Evolutionary conservation across 2,797 vertebrate species (phyloP).

Genomic region (Pseudochirops cupreus): DNA sequence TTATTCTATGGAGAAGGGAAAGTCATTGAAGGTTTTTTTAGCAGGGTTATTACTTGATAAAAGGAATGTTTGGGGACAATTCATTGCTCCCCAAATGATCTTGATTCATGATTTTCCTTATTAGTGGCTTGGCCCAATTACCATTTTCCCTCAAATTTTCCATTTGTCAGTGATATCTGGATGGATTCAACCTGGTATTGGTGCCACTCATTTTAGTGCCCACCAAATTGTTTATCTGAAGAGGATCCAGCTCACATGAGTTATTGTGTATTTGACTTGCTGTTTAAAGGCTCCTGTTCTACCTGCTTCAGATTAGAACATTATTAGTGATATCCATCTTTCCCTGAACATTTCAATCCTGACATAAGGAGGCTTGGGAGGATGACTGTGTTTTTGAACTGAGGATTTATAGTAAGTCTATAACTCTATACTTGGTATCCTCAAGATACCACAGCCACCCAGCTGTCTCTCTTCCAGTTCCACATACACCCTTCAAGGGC

Average conservation of each 20-base stretch:
- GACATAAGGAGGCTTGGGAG: background rate
- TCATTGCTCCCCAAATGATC: background rate
- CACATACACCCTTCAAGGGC: background rate
- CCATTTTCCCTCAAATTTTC: background rate
- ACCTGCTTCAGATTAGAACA: background rate
- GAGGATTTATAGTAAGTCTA: background rate
- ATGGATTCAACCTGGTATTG: background rate
- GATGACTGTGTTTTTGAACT: background rate
- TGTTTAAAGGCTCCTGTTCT: background rate
- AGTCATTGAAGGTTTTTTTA: background rate
- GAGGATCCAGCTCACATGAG: background rate
- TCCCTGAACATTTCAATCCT: background rate
- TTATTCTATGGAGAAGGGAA: background rate
- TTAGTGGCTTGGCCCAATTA: background rate
- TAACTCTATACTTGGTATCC: background rate
- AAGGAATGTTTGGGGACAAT: background rate
- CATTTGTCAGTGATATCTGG: background rate
- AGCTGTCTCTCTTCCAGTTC: background rate
- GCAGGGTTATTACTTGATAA: background rate
- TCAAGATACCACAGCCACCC: background rate
- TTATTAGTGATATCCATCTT: background rate
- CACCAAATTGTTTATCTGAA: background rate
- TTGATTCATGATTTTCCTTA: background rate
- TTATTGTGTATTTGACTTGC: background rate
- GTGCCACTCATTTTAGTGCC: constrained; percentile 2